Percentiles rank a stretch among this genome's conserved stretches.
These are phyloP conservation scores for Polymixis flavicincta DNA, from an alignment of 2,888 invertebrate genomes.

Conservation along the genomic window DNA sequence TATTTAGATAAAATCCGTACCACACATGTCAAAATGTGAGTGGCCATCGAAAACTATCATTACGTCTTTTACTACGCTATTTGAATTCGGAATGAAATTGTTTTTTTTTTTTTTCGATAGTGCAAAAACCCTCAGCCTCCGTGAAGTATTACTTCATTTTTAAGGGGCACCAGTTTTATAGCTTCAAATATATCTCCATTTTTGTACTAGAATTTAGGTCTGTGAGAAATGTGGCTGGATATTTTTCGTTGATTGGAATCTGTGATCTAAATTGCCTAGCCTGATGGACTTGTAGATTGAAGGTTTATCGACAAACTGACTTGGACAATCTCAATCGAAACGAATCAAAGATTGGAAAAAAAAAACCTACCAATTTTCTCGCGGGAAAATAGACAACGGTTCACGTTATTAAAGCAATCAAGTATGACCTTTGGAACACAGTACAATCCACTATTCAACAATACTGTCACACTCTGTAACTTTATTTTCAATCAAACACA, in stretches of 20 bases:
- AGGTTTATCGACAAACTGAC: conserved; percentile 6
- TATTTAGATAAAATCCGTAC: conserved; percentile 31
- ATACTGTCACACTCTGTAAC: background rate
- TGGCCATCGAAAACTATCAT: conserved; percentile 27
- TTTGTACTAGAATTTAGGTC: conserved; percentile 21
- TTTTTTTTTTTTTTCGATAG: conserved; percentile 17
- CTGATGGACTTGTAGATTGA: conserved; percentile 40
- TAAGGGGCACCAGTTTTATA: conserved; percentile 35
- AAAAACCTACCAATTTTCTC: background rate
- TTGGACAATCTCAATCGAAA: conserved; percentile 19
- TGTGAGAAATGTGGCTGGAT: conserved; percentile 19
- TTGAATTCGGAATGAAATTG: conserved; percentile 37
- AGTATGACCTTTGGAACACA: background rate
- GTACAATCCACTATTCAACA: background rate
- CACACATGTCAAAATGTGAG: conserved; percentile 21
- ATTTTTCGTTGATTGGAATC: conserved; percentile 58
- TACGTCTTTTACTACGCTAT: conserved; percentile 21
- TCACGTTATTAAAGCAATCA: background rate
- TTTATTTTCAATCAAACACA: background rate
- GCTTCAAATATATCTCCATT: conserved; percentile 27
- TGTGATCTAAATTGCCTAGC: conserved; percentile 45
- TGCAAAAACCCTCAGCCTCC: conserved; percentile 1
- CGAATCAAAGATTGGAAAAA: background rate
- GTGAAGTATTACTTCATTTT: conserved; percentile 47
- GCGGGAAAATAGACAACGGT: background rate